Conservation (phyloP, 2,888 invertebrate genomes). For the Thymelicus lineola region DNA sequence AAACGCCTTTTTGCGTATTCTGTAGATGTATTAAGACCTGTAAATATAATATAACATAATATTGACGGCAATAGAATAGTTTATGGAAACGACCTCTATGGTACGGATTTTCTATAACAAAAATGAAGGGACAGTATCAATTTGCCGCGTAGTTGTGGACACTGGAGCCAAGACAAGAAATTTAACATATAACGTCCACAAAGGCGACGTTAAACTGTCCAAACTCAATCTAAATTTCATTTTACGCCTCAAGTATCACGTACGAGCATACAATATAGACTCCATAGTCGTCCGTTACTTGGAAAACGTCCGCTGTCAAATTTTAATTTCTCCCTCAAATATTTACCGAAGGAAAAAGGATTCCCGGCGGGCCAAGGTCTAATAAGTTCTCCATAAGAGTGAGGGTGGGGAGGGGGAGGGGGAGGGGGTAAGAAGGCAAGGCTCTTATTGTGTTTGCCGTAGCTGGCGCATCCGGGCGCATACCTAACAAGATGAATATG, state of each 20-base stretch:
- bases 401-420: constrained; percentile 52
- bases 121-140: background rate
- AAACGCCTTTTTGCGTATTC: no score
- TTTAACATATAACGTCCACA: constrained; percentile 45
- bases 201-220: constrained; percentile 63
- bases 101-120: background rate
- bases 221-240: constrained; percentile 84
- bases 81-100: no score
- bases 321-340: constrained; percentile 85
- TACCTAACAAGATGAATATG: constrained; percentile 85
- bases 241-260: constrained; percentile 83
- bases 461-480: constrained; percentile 84
- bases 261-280: constrained; percentile 77
- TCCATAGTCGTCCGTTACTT: constrained; percentile 64
- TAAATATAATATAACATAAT: no score
- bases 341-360: constrained; percentile 85
- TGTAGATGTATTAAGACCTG: no score
- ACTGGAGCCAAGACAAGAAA: background rate
- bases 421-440: constrained; percentile 57
- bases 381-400: constrained; percentile 85
- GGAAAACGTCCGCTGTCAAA: constrained; percentile 82
- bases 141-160: background rate
- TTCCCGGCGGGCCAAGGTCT: constrained; percentile 83
- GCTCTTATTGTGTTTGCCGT: constrained; percentile 85
- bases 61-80: no score